phyloP scores from a whole-genome alignment of 2,113 vertebrate genomes.

The Malurus melanocephalus region DNA sequence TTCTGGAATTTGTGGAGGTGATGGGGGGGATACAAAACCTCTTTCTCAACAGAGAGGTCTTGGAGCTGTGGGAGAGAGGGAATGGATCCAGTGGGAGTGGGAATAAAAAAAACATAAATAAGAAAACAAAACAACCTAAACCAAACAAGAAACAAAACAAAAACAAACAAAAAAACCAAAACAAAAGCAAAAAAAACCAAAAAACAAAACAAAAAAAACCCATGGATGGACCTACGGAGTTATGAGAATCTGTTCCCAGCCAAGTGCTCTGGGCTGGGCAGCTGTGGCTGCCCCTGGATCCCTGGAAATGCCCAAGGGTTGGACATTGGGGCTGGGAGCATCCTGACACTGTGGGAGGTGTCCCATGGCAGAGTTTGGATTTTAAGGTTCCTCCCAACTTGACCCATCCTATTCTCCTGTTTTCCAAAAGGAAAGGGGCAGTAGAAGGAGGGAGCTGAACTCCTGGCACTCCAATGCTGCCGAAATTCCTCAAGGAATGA shows the following conservation, averaged over 20 bases:
- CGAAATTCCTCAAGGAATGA: background rate
- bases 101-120: background rate
- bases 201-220: background rate
- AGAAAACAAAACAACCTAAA: too few species aligned
- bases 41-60: background rate
- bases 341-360: background rate
- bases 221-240: fast-evolving
- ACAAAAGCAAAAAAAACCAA: too few species aligned
- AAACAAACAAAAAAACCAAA: too few species aligned
- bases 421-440: background rate
- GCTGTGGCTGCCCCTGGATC: background rate
- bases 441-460: background rate
- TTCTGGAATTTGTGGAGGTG: background rate
- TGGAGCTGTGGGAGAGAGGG: background rate
- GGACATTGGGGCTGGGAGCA: background rate
- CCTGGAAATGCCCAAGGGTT: background rate
- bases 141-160: too few species aligned
- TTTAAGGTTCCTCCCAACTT: background rate
- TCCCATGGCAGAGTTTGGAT: background rate
- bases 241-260: background rate
- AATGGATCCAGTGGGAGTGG: background rate
- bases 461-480: background rate
- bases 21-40: background rate
- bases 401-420: background rate
- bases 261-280: background rate